A percentile compares a stretch with the other conserved stretches of the same genome.
Evolutionary conservation across 2,888 invertebrate species (phyloP).

Genomic region (Copidosoma aretas): DNA sequence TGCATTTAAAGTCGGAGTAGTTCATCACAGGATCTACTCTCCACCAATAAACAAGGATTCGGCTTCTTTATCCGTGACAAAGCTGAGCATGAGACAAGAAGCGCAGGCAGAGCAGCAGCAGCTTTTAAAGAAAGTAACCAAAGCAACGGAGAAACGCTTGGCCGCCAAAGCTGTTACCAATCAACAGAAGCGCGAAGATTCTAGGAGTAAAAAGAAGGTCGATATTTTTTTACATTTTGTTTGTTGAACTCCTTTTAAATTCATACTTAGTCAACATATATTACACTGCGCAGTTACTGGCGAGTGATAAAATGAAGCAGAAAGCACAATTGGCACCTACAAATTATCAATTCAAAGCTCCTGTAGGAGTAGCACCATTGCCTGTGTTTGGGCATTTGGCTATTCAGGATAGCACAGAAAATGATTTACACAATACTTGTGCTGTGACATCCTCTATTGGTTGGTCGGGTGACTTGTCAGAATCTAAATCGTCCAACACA

Average conservation of each 20-base stretch:
- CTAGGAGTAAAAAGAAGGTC: conserved; percentile 14
- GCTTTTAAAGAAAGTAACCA: conserved; percentile 48
- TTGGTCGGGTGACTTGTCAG: neutral
- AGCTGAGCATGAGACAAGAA: conserved; percentile 32
- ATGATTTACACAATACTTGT: neutral
- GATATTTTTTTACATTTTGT: conserved; percentile 4
- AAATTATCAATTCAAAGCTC: conserved; percentile 66
- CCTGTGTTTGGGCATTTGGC: conserved; percentile 47
- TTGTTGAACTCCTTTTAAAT: neutral
- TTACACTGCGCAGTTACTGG: neutral
- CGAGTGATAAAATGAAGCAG: neutral
- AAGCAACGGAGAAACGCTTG: conserved; percentile 54
- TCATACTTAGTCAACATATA: neutral
- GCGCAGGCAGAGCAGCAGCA: neutral
- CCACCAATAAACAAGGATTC: conserved; percentile 40
- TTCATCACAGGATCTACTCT: conserved; percentile 52
- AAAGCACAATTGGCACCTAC: conserved; percentile 64
- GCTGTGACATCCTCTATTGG: neutral
- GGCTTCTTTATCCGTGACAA: conserved; percentile 13
- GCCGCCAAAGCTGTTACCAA: conserved; percentile 42
- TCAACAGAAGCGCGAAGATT: conserved; percentile 20
- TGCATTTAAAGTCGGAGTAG: conserved; percentile 53
- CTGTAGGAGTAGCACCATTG: conserved; percentile 51
- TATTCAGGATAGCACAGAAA: conserved; percentile 7
- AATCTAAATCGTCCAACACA: conserved; percentile 1